phyloP scores from a whole-genome alignment of 2,113 vertebrate species.

The Eublepharis macularius region DNA sequence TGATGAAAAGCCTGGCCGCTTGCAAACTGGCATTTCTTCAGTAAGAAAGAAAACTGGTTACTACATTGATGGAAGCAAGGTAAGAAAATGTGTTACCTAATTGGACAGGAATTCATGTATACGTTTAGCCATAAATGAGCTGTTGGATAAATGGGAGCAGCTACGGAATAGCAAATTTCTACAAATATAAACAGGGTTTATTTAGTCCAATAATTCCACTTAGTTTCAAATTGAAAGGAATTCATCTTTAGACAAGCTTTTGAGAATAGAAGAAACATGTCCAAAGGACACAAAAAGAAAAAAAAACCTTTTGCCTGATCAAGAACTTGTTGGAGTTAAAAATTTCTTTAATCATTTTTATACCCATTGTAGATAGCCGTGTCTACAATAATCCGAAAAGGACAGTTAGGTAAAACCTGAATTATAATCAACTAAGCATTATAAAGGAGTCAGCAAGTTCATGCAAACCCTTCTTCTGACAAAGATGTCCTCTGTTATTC shows the following conservation, averaged over 20 bases:
- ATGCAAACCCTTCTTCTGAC: too few species aligned
- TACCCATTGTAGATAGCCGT: too few species aligned
- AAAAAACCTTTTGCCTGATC: neutral
- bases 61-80: slow-evolving; percentile 77
- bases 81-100: slow-evolving; percentile 55
- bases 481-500: too few species aligned
- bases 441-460: too few species aligned
- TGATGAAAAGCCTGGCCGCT: slow-evolving; percentile 77
- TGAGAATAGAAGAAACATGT: neutral
- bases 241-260: neutral
- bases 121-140: neutral
- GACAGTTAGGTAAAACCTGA: too few species aligned
- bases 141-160: fast-evolving
- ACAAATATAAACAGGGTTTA: neutral
- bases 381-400: too few species aligned
- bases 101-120: fast-evolving
- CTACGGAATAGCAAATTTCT: neutral
- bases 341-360: neutral
- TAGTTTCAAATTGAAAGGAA: neutral
- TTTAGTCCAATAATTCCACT: fast-evolving
- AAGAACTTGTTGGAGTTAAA: neutral
- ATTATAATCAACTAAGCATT: too few species aligned
- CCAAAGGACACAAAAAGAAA: neutral
- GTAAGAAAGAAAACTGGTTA: slow-evolving; percentile 62
- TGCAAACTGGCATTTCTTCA: slow-evolving; percentile 75